Percentiles rank a stretch among this genome's conserved stretches.
Evolutionary conservation across 2,113 vertebrate species (phyloP).

Genomic region (Sylvietta virens): DNA sequence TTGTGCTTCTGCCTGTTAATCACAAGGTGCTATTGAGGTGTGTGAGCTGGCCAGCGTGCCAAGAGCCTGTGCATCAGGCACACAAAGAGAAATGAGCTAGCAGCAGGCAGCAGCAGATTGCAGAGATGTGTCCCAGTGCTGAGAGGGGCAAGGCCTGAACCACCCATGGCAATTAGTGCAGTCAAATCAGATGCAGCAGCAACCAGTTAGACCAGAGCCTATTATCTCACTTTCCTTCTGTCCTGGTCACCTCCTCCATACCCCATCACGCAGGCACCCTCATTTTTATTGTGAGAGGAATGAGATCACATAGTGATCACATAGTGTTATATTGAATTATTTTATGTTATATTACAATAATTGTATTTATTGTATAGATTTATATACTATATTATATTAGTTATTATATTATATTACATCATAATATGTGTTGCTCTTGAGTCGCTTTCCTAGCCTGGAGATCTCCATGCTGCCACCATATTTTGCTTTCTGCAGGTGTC

Average conservation of each 20-base stretch:
- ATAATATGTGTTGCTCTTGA: not conserved
- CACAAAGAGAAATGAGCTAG: constrained; percentile 40
- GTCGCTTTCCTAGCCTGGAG: not conserved
- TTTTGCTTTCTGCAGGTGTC: not conserved
- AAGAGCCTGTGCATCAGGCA: constrained; percentile 15
- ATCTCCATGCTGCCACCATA: not conserved
- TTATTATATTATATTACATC: not conserved
- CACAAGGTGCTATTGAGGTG: constrained; percentile 55
- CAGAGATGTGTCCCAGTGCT: constrained; percentile 20
- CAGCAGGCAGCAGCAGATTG: constrained; percentile 59
- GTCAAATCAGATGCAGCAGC: constrained; percentile 3
- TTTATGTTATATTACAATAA: not conserved
- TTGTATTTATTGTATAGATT: not conserved
- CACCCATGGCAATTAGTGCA: constrained; percentile 35
- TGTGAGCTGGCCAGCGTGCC: not conserved
- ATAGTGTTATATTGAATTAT: not conserved
- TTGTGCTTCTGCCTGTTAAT: constrained; percentile 55
- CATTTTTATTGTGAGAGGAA: not conserved
- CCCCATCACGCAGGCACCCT: accelerated
- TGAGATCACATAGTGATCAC: not conserved
- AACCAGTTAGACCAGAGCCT: not conserved
- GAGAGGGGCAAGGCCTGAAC: constrained; percentile 34
- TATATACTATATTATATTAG: not conserved
- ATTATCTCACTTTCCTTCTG: not conserved
- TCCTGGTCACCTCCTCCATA: not conserved